Base-by-base conservation (phyloP, 2,797 vertebrate genomes). In the Adelosebastes latens region DNA sequence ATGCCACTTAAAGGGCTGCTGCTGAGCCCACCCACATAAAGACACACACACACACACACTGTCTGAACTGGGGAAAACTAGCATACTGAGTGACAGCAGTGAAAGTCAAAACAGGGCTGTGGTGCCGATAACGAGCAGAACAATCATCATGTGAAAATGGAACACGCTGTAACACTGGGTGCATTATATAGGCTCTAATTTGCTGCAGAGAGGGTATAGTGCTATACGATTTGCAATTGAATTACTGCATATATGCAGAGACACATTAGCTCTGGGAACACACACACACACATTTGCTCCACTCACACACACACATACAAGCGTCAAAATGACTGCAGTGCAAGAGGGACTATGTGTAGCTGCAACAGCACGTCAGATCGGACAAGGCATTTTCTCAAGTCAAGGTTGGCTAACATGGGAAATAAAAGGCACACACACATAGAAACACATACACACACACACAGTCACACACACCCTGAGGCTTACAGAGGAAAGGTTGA, bases 401-500 rank as follows among this genome's bases (percentile, higher is more conserved):
- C 71, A 65, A 59, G 75, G 53, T 66, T 58, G 53, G 53, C 18
- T 73, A 85, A 89, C 77, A 79, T 36, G 71, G 72, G 69, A 67
- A 76, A 76, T 81, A 56, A 78, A 76, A 74, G 63, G 76, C 75
- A 62, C 66, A 71, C 78, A 80, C 34, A 76, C 52, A 79, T 18
- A 49, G 13, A 71, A 65, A 74, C 52, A 74, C 66, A 73, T 60
- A 76, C 42, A 63, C 9, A 5, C 20, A 61, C 49, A 70, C 12
- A 73, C 20, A 61, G 6, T 52, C 58, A 64, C 81, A 74, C 60
- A 72, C 67, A 81, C 84, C 88, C 85, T 59, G 56, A 80, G 86
- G 85, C 85, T 66, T 67, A 72, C 14, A 29, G 65, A 53, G 78
- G 77, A 81, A 73, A 85, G 69, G 78, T 64, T 87, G 88, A 93